Percentiles rank a stretch among this genome's conserved stretches.
phyloP scores from a whole-genome alignment of 2,113 vertebrate genomes.

The Psittacus erithacus region DNA sequence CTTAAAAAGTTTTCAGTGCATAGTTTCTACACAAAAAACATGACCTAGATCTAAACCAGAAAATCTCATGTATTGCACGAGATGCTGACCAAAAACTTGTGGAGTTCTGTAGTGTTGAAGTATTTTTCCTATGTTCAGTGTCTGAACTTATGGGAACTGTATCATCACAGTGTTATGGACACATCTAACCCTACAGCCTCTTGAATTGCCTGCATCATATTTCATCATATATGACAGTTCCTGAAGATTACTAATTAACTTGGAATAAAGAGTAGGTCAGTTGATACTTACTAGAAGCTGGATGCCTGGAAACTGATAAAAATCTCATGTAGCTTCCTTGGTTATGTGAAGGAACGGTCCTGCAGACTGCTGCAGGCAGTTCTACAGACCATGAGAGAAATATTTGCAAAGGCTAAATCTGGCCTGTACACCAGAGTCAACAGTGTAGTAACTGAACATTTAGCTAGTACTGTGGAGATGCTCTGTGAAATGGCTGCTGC shows the following conservation, averaged over 20 bases:
- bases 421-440: neutral
- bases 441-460: neutral
- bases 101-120: neutral
- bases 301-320: neutral
- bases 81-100: neutral
- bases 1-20: neutral
- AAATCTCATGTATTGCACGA: neutral
- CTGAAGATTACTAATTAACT: neutral
- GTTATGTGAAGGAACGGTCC: neutral
- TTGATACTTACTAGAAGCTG: neutral
- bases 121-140: neutral
- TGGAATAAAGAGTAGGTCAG: neutral
- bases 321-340: neutral
- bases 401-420: neutral
- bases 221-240: neutral
- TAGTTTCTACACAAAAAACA: neutral
- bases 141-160: neutral
- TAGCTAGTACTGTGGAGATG: neutral
- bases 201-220: neutral
- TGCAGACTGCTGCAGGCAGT: neutral
- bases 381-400: neutral
- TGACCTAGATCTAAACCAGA: neutral
- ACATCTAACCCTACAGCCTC: neutral
- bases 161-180: neutral
- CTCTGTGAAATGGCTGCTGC: neutral